Evolutionary conservation across 2,797 vertebrate species (phyloP).

Genomic region (Furcifer pardalis): DNA sequence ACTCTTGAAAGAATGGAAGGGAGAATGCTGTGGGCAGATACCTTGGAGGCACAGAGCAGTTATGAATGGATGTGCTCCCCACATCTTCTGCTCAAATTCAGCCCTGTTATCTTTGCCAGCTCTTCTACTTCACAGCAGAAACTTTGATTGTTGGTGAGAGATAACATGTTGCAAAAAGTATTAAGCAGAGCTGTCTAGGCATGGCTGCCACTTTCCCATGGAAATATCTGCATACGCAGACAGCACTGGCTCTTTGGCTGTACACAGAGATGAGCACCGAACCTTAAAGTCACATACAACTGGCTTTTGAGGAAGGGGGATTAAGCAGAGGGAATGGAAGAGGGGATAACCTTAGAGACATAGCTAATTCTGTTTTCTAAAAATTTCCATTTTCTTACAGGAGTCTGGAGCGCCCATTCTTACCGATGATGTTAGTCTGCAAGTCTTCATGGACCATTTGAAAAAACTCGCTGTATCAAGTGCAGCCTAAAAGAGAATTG

Average conservation of each 20-base stretch:
- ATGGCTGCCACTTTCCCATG: too few relatives aligned
- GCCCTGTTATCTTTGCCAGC: background rate
- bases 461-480: conserved; percentile 98
- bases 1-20: too few relatives aligned
- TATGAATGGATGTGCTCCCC: background rate
- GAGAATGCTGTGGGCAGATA: too few relatives aligned
- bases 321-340: background rate
- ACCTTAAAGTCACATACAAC: too few relatives aligned
- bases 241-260: too few relatives aligned
- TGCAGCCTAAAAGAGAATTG: conserved; percentile 80
- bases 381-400: conserved; percentile 67
- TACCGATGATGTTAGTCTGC: conserved; percentile 96
- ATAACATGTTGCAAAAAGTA: background rate
- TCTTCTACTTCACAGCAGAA: background rate
- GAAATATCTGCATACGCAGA: too few relatives aligned
- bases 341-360: too few relatives aligned
- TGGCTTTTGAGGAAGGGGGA: too few relatives aligned
- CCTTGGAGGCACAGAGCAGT: background rate
- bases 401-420: conserved; percentile 96
- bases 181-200: too few relatives aligned
- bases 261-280: too few relatives aligned
- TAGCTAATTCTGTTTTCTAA: background rate
- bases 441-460: conserved; percentile 99
- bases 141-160: background rate
- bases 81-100: background rate